Percentiles rank a stretch among this genome's conserved stretches.
Conservation (phyloP, 2,888 invertebrate species). For the Acleris cristana region DNA sequence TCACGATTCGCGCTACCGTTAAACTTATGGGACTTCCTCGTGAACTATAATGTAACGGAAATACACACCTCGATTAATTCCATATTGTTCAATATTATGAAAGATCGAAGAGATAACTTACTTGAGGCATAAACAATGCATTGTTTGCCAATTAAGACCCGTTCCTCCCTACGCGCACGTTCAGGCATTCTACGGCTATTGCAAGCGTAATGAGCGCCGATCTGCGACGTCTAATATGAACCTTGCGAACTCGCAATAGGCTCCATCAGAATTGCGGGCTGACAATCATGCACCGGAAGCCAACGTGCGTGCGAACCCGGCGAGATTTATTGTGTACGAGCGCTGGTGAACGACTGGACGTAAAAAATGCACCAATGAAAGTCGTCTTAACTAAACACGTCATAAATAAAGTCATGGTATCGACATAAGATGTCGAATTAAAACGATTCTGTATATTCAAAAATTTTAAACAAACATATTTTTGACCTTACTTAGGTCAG, state of each 20-base stretch:
- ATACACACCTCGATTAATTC: conserved; percentile 45
- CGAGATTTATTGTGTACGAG: conserved; percentile 56
- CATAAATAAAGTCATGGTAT: too few species aligned
- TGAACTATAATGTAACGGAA: conserved; percentile 40
- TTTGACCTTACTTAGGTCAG: conserved; percentile 12
- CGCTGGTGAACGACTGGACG: conserved; percentile 39
- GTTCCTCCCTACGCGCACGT: conserved; percentile 45
- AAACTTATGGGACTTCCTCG: conserved; percentile 35
- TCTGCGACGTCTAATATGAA: conserved; percentile 42
- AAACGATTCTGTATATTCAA: too few species aligned
- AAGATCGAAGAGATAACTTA: conserved; percentile 48
- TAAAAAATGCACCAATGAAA: conserved; percentile 27
- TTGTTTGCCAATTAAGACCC: conserved; percentile 73
- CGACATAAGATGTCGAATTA: too few species aligned
- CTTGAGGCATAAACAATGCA: conserved; percentile 54
- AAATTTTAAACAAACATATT: too few species aligned
- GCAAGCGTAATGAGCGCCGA: conserved; percentile 17
- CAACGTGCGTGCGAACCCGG: conserved; percentile 57
- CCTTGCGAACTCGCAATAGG: conserved; percentile 46
- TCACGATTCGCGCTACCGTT: conserved; percentile 38
- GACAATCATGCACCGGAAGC: conserved; percentile 53
- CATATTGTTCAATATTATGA: conserved; percentile 42
- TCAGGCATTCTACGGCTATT: conserved; percentile 40
- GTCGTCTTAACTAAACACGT: not conserved
- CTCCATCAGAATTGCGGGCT: conserved; percentile 40